Evolutionary conservation across 2,888 invertebrate species (phyloP), one percentile per base, ranked within the genome.

Genomic region (Chaetoderma sp.): DNA sequence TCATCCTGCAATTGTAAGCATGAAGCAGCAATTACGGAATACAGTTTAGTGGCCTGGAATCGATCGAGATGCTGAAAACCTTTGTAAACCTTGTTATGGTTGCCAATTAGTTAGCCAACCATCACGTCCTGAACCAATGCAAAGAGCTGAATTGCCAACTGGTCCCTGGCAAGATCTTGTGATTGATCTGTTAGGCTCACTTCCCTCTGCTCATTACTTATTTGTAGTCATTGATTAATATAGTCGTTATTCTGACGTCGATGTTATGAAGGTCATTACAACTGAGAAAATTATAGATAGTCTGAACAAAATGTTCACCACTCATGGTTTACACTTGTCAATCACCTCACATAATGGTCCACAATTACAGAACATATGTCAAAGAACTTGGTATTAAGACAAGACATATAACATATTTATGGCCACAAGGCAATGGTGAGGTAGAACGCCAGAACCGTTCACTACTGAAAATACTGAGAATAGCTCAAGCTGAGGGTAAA

Each of bases 31-130:
- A 21, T 21, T 73, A 18, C 25, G 73, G 25, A 28, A 60, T 0
- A 73, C 73, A 59, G 71, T 74, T 56, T 76, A 71, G 71, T 75
- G 74, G 75, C 75, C 77, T 6, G 65, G 68, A 10, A 75, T 77
- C 21, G 75, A 73, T 58, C 28, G 28, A 18, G 67, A 32, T 21
- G 50, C 30, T 18, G 63, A 67, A 27, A 60, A 33, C 47, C 32
- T 33, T 18, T 65, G 55, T 25, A 66, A 62, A 47, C 60, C 56
- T 18, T 71, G 71, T 64, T 18, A 18, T 16, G 49, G 49, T 16
- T 49, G 49, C 23, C 68, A 66, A 42, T 42, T 65, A 32, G 68
- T 66, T 1, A 18, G 49, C 6, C 33, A 8, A 30, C 18, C 32
- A 10, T 21, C 45, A 30, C 16, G 28, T 36, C 23, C 50, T 16